phyloP scores from a whole-genome alignment of 2,797 vertebrate species.

The Parauchenoglanis ngamensis region DNA sequence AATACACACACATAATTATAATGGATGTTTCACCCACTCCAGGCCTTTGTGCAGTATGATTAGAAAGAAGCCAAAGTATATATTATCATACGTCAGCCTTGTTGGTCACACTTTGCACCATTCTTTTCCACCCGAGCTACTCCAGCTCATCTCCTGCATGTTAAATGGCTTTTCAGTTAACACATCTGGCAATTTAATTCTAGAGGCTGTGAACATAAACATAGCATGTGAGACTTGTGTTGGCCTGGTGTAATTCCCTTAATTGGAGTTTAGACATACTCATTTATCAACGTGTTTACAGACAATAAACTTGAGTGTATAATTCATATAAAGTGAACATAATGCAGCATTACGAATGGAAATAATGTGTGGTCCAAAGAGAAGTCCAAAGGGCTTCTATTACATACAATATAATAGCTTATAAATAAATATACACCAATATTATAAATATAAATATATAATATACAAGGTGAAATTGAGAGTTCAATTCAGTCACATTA shows the following conservation, averaged over 20 bases:
- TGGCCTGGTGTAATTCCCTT: background rate
- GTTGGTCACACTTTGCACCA: conserved; percentile 45
- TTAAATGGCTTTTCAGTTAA: conserved; percentile 9
- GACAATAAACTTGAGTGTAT: conserved; percentile 7
- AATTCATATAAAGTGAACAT: background rate
- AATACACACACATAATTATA: conserved; percentile 4
- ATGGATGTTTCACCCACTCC: background rate
- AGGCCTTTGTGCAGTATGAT: background rate
- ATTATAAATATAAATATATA: no score
- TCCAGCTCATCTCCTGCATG: background rate
- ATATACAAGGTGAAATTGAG: background rate
- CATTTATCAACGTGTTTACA: conserved; percentile 30
- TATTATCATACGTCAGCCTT: conserved; percentile 85
- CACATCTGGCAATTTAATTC: background rate
- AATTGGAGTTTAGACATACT: conserved; percentile 53
- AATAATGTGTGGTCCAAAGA: background rate
- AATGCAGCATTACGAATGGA: background rate
- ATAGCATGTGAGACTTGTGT: background rate
- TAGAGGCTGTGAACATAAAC: conserved; percentile 1
- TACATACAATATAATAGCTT: background rate
- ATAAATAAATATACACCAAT: background rate
- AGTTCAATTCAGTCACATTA: background rate
- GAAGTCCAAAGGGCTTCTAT: background rate
- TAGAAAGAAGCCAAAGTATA: conserved; percentile 68
- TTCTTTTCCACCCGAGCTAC: background rate